A percentile compares a stretch with the other conserved stretches of the same genome.
phyloP scores from a whole-genome alignment of 2,888 invertebrate genomes.

The Laothoe populi region DNA sequence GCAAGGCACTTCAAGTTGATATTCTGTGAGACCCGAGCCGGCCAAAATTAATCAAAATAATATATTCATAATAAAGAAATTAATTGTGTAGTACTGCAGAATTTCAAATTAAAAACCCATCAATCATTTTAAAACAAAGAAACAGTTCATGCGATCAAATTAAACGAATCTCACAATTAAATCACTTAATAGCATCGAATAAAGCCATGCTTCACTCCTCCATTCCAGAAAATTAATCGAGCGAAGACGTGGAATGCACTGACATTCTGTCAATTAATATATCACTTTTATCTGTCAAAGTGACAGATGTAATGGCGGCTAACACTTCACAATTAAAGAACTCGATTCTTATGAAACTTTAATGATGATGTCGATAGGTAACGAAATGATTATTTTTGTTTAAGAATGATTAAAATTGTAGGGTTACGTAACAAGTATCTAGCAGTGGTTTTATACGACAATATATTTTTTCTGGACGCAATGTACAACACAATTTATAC shows the following conservation, averaged over 20 bases:
- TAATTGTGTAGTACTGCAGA: no score
- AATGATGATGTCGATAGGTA: neutral
- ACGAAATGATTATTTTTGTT: neutral
- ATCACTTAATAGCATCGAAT: conserved; percentile 39
- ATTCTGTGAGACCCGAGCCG: no score
- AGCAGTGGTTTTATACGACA: neutral
- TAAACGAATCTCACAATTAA: conserved; percentile 36
- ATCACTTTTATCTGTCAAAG: conserved; percentile 32
- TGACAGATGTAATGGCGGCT: conserved; percentile 23
- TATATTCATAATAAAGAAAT: neutral
- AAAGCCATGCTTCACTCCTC: conserved; percentile 36
- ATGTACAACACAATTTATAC: neutral
- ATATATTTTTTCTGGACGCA: neutral
- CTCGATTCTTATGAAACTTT: conserved; percentile 6
- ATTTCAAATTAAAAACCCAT: conserved; percentile 1
- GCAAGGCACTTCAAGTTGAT: no score
- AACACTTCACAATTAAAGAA: conserved; percentile 21
- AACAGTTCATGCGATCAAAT: conserved; percentile 26
- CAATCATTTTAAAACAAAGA: conserved; percentile 29
- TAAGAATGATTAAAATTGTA: neutral
- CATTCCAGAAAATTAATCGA: conserved; percentile 35
- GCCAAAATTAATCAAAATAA: neutral
- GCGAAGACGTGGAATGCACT: conserved; percentile 34
- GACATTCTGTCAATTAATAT: conserved; percentile 33
- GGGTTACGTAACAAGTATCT: neutral